Percentiles rank a stretch among this genome's conserved stretches.
These are phyloP conservation scores for Pantherophis guttatus DNA, from an alignment of 2,113 vertebrate genomes.

Conservation along the genomic window DNA sequence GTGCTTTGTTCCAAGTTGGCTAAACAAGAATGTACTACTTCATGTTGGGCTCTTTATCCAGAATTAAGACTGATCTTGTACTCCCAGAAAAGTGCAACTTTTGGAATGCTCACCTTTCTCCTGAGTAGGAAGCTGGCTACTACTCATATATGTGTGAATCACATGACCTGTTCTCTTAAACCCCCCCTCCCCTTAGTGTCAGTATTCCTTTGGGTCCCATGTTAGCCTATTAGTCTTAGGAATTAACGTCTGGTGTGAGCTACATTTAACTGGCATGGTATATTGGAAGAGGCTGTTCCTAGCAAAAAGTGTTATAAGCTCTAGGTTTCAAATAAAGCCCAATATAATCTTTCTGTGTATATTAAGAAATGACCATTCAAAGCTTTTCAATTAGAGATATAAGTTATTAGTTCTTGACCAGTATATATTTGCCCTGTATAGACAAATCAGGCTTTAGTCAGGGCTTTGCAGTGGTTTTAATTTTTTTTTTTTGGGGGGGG, in stretches of 20 bases:
- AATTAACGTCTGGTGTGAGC: background rate
- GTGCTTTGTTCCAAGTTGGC: background rate
- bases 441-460: background rate
- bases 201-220: background rate
- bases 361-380: background rate
- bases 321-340: background rate
- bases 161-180: background rate
- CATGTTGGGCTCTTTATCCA: background rate
- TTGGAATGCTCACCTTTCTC: background rate
- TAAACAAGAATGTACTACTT: background rate
- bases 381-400: background rate
- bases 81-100: background rate
- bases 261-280: background rate
- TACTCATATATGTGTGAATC: background rate
- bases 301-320: background rate
- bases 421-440: background rate
- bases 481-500: background rate
- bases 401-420: background rate
- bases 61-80: background rate
- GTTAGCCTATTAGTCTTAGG: background rate
- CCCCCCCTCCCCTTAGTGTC: background rate
- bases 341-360: background rate
- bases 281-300: background rate
- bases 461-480: background rate
- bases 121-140: background rate